Conservation (phyloP, 2,113 vertebrate species). For the Numenius arquata region DNA sequence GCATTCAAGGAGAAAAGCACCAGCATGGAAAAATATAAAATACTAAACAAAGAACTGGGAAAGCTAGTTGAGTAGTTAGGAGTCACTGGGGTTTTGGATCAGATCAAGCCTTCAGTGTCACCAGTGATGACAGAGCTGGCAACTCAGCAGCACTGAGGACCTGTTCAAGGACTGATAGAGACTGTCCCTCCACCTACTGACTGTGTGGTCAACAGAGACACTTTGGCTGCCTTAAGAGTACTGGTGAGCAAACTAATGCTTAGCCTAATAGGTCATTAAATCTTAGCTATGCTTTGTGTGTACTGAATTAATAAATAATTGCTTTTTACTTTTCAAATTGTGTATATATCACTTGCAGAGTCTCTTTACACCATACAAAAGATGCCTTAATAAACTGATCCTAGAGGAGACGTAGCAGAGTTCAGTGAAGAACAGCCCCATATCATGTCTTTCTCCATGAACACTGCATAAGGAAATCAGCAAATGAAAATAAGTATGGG, state of each 20-base stretch:
- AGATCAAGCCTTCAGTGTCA: neutral
- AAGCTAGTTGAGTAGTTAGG: neutral
- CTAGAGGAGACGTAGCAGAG: neutral
- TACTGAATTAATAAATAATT: neutral
- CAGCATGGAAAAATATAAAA: neutral
- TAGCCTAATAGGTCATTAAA: neutral
- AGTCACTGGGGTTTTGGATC: neutral
- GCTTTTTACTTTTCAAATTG: neutral
- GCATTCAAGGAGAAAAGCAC: neutral
- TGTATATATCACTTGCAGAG: neutral
- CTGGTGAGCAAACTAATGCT: neutral
- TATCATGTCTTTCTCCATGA: neutral
- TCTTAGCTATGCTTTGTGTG: neutral
- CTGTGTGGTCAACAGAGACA: neutral
- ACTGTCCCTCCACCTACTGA: neutral
- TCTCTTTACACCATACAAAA: neutral
- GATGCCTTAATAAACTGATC: neutral
- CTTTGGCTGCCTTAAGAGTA: accelerated
- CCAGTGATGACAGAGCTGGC: neutral
- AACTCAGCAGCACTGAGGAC: neutral
- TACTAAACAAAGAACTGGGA: neutral
- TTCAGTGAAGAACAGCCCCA: neutral
- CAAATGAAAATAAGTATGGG: neutral
- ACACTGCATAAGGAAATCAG: neutral
- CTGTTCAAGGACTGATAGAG: neutral